Evolutionary conservation across 2,797 vertebrate species (phyloP), one percentile per base, ranked within the genome.

Genomic region (Enteromius anoplus): DNA sequence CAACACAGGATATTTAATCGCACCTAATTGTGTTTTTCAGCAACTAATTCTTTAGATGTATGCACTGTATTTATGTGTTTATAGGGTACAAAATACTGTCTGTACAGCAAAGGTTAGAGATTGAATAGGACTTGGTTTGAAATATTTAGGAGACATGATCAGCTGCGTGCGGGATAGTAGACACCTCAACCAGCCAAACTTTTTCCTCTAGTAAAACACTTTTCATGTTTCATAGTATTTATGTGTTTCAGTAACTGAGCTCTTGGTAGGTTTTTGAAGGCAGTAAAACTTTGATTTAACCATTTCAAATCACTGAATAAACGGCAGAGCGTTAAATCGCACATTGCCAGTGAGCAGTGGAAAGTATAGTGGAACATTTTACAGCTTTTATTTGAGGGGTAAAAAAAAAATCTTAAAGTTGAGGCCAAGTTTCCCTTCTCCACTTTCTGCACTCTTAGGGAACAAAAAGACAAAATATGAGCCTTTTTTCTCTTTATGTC

Each of bases 351-450:
- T 68, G 55, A 72, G 75, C 77, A 83, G 75, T 80, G 70, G 82
- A 82, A 84, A 86, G 75, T 80, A 77, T 49, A 75, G 88, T 75
- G 66, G 76, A 55, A 84, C 75, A 84, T 87, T 89, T 89, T 78
- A 87, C 88, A 88, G 84, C 82, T 81, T 92, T 87, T 80, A 84
- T 85, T 76, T 90, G 69, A 51, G 9, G 26, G 29, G 69, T 81
- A 32, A 71, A 6, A 34, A 69, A 53, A 49, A 23, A 45, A 72
- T 68, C 15, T 32, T 64, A 32, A 40, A 83, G 88, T 71, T 12
- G 12, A 86, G 88, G 91, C 91, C 93, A 92, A 92, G 84, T 92
- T 90, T 92, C 92, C 91, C 89, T 85, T 85, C 87, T 88, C 82
- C 17, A 78, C 72, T 91, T 83, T 85, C 85, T 87, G 76, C 29